phyloP scores from a whole-genome alignment of 1,140 invertebrate species.

The Drusus annulatus region DNA sequence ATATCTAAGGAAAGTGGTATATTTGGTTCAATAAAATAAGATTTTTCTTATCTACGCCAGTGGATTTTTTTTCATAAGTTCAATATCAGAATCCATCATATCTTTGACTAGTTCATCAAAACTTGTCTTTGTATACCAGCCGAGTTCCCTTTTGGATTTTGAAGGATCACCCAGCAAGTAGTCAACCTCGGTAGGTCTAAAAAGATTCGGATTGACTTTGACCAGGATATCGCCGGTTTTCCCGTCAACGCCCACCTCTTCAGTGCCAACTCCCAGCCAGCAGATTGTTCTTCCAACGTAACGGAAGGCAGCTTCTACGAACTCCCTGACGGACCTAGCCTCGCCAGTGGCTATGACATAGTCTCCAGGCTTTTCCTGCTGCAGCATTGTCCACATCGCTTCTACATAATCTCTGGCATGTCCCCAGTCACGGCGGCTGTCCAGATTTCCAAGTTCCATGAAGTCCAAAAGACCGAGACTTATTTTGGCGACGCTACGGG shows the following conservation, averaged over 20 bases:
- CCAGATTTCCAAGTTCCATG: constrained; percentile 95
- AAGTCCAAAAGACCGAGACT: constrained; percentile 87
- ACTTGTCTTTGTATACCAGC: constrained; percentile 89
- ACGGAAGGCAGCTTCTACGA: constrained; percentile 93
- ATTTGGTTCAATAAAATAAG: no score
- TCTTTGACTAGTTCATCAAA: constrained; percentile 93
- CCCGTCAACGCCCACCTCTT: constrained; percentile 92
- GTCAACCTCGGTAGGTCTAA: constrained; percentile 98
- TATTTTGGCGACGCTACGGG: constrained; percentile 98
- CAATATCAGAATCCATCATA: constrained; percentile 94
- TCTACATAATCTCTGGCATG: constrained; percentile 97
- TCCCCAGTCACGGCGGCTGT: constrained; percentile 98
- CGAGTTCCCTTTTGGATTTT: constrained; percentile 89
- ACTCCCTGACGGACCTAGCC: constrained; percentile 95
- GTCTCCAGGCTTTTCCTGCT: constrained; percentile 93
- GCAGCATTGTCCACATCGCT: constrained; percentile 99
- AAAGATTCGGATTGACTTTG: constrained; percentile 94
- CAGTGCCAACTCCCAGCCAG: constrained; percentile 90
- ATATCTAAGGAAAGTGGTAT: no score
- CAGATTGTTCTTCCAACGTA: constrained; percentile 80
- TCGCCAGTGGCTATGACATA: constrained; percentile 99
- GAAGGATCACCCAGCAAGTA: constrained; percentile 90
- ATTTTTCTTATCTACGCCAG: constrained; percentile 72
- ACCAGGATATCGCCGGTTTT: constrained; percentile 86
- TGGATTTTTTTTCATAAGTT: constrained; percentile 94